phyloP scores from a whole-genome alignment of 1,140 invertebrate species.

The Scylla paramamosain region DNA sequence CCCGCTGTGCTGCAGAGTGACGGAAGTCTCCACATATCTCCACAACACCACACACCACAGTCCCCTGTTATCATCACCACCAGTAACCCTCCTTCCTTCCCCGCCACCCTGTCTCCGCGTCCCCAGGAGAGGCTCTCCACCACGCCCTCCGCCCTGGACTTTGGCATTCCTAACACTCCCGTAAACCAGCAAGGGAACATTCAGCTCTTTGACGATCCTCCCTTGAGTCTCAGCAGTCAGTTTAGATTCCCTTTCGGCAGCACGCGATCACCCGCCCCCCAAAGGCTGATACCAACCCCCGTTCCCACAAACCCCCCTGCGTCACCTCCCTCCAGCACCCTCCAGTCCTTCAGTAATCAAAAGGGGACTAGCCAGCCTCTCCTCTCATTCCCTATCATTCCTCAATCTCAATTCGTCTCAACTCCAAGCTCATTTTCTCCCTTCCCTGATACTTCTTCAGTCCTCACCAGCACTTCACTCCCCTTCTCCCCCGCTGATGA shows the following conservation, averaged over 20 bases:
- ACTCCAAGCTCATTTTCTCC: neutral
- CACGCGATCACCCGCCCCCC: neutral
- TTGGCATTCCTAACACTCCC: conserved; percentile 40
- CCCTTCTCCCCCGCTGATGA: neutral
- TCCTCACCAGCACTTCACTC: neutral
- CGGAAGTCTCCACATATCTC: neutral
- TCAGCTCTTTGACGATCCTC: conserved; percentile 31
- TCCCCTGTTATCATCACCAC: neutral
- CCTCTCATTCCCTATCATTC: neutral
- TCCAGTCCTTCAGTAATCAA: neutral
- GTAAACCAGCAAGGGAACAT: conserved; percentile 31
- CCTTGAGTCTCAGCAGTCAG: neutral
- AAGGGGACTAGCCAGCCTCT: neutral
- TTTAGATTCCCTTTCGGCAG: neutral
- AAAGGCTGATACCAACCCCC: conserved; percentile 31
- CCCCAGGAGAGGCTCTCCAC: neutral
- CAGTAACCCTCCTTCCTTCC: neutral
- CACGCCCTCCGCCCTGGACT: neutral
- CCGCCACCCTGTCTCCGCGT: neutral
- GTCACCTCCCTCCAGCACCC: neutral
- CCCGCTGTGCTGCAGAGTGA: neutral
- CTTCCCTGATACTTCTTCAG: conserved; percentile 22
- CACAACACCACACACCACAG: neutral
- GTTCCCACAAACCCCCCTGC: conserved; percentile 11
- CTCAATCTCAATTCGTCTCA: neutral